Conservation (phyloP, 2,888 invertebrate genomes). For the Agriopis leucophaearia region DNA sequence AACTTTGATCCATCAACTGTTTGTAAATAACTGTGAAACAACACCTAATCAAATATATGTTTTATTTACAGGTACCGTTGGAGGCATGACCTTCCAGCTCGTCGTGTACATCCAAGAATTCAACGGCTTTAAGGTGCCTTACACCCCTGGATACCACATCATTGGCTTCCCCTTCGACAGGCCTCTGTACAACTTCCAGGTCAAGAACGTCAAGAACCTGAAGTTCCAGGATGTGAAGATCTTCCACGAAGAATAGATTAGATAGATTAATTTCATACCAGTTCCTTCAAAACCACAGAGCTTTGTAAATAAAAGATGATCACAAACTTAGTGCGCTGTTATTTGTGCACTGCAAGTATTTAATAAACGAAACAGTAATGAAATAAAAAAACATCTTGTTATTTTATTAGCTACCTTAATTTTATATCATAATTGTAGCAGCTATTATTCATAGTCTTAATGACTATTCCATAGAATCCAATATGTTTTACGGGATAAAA, state of each 20-base stretch:
- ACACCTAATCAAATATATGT: not conserved
- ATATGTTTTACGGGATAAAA: too few species aligned
- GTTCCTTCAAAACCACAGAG: not conserved
- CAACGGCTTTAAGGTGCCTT: conserved; percentile 46
- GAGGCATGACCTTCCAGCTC: conserved; percentile 87
- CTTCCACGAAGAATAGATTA: conserved; percentile 65
- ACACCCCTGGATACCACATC: conserved; percentile 38
- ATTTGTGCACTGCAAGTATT: not conserved
- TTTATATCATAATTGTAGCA: too few species aligned
- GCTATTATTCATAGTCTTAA: too few species aligned
- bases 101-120: conserved; percentile 79
- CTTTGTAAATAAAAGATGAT: not conserved
- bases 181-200: conserved; percentile 68
- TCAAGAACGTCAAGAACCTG: conserved; percentile 83
- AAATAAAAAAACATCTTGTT: not conserved
- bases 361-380: not conserved
- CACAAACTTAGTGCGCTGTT: not conserved
- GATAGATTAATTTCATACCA: not conserved
- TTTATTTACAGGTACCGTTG: conserved; percentile 79
- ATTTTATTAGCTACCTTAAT: not conserved
- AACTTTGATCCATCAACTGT: not conserved
- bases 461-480: too few species aligned
- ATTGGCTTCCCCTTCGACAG: conserved; percentile 83
- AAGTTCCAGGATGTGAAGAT: conserved; percentile 82
- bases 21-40: not conserved